phyloP scores from a whole-genome alignment of 64 coral and sea anemone genomes.

The Catalaphyllia jardinei region DNA sequence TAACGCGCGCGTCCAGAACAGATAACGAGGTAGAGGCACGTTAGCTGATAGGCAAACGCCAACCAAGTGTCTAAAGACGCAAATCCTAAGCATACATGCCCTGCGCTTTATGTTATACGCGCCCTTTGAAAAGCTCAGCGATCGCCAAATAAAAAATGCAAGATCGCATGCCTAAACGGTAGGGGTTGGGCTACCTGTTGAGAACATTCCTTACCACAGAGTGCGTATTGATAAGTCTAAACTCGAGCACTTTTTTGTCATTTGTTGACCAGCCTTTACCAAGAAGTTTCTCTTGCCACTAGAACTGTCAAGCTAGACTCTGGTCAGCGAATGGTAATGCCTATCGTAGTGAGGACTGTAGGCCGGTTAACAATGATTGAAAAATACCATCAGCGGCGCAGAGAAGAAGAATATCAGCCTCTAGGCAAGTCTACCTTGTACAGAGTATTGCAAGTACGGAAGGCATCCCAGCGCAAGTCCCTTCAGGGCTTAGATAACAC shows the following conservation, averaged over 20 bases:
- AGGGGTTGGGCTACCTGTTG: not conserved
- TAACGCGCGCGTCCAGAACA: slow-evolving; percentile 1
- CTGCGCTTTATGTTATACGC: slow-evolving; percentile 22
- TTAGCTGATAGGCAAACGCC: slow-evolving; percentile 28
- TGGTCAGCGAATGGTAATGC: slow-evolving; percentile 33
- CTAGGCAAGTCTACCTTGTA: slow-evolving; percentile 46
- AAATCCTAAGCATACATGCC: slow-evolving; percentile 46
- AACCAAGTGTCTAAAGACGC: slow-evolving; percentile 22
- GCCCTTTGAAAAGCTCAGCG: no score
- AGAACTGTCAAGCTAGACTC: slow-evolving; percentile 32
- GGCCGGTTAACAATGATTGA: slow-evolving; percentile 31
- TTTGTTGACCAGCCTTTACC: slow-evolving; percentile 40
- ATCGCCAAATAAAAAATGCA: slow-evolving; percentile 23
- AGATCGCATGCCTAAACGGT: slow-evolving; percentile 14
- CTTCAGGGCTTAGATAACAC: no score
- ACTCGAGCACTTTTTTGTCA: slow-evolving; percentile 18
- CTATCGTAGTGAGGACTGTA: slow-evolving; percentile 51
- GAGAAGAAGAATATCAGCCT: slow-evolving; percentile 11
- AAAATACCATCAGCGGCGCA: slow-evolving; percentile 23
- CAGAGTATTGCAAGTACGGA: slow-evolving; percentile 36
- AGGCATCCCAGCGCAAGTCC: slow-evolving; percentile 47
- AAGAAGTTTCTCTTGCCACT: slow-evolving; percentile 48
- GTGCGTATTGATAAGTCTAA: slow-evolving; percentile 1
- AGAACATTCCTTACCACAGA: slow-evolving; percentile 40
- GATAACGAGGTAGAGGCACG: slow-evolving; percentile 9